These are phyloP conservation scores for Muscina levida DNA, from an alignment of 2,888 invertebrate genomes.

Conservation along the genomic window DNA sequence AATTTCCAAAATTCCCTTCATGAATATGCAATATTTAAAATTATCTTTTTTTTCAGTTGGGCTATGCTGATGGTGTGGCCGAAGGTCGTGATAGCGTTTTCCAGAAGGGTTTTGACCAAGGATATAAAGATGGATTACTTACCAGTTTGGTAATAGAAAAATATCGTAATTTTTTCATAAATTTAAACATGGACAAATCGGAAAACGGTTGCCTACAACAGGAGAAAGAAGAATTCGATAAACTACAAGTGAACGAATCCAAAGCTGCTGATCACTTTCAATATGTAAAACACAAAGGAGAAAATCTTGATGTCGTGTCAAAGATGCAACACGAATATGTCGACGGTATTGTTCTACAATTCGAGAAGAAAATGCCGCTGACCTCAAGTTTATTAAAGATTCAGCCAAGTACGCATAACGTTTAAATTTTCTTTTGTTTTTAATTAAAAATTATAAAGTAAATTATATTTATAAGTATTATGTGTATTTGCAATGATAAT, in stretches of 20 bases:
- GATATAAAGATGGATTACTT: conserved; percentile 84
- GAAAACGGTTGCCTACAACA: background rate
- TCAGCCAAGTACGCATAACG: conserved; percentile 32
- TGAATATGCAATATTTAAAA: background rate
- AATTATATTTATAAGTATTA: conserved; percentile 50
- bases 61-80: conserved; percentile 85
- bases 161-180: conserved; percentile 68
- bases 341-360: conserved; percentile 64
- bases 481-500: conserved; percentile 49
- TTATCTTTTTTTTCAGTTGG: conserved; percentile 80
- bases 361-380: conserved; percentile 64
- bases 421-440: conserved; percentile 49
- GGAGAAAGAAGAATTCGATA: conserved; percentile 53
- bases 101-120: conserved; percentile 86
- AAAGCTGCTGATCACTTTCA: conserved; percentile 68
- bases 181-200: conserved; percentile 43
- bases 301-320: conserved; percentile 62
- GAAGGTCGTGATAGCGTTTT: conserved; percentile 84
- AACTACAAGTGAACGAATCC: conserved; percentile 49
- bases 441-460: conserved; percentile 56
- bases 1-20: conserved; percentile 6
- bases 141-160: conserved; percentile 82
- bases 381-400: conserved; percentile 64
- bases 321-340: conserved; percentile 69
- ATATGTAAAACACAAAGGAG: conserved; percentile 65